Evolutionary conservation across 2,888 invertebrate species (phyloP), one percentile per base, ranked within the genome.

Genomic region (Ectemnius lituratus): DNA sequence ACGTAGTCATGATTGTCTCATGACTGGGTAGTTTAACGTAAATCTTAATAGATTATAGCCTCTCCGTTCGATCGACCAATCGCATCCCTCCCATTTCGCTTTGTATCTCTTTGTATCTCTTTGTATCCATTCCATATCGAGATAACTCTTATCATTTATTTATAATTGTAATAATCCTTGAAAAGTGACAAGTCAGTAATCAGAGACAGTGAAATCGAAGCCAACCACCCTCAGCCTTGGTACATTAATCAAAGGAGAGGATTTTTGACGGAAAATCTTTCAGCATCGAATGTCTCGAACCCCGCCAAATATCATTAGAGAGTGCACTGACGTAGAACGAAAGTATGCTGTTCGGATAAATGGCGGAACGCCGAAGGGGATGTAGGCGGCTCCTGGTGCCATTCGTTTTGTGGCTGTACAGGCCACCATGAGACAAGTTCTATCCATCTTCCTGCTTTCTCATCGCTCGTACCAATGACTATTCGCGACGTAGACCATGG

Each of bases 251-350:
- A 37, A 11, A 6, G 37, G 37, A 37, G 5, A 37, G 37, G 37
- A 37, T 37, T 37, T 37, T 37, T 37, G 8, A 11, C 2, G 37
- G 37, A 4, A 37, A 37, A 37, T 11, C 37, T 37, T 37, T 37
- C 37, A 37, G 37, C 37, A 8, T 37, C 37, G 37, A 37, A 6
- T 37, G 37, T 37, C 37, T 11, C 8, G 37, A 37, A 8, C 8
- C 11, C 75, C 71, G 73, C 52, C 62, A 84, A 82, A 79, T 78
- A 82, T 82, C 79, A 82, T 85, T 85, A 82, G 58, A 62, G 81
- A 62, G 75, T 14, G 75, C 84, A 84, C 74, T 80, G 81, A 73
- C 76, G 84, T 84, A 85, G 84, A 84, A 84, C 85, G 85, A 69
- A 68, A 76, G 67, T 62, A 67, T 49, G 58, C 64, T 28, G 62